A percentile compares a stretch with the other conserved stretches of the same genome.
Evolutionary conservation across 2,113 vertebrate species (phyloP).

Genomic region (Salvelinus namaycush): DNA sequence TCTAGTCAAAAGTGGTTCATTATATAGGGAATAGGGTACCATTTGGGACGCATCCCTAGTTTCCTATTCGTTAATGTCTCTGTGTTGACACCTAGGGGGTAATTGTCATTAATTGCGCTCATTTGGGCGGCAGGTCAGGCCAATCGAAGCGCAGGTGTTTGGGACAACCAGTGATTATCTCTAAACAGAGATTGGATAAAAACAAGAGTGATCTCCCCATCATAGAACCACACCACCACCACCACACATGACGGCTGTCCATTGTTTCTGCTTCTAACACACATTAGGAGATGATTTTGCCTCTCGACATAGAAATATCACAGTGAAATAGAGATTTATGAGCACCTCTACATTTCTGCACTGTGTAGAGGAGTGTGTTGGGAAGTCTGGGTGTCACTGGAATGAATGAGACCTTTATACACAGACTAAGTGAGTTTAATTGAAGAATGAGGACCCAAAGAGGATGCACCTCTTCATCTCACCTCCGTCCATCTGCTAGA

Average conservation of each 20-base stretch:
- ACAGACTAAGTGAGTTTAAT: slow-evolving; percentile 50
- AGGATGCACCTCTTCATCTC: slow-evolving; percentile 29
- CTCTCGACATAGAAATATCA: slow-evolving; percentile 25
- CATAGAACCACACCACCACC: slow-evolving; percentile 47
- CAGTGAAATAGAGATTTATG: slow-evolving; percentile 44
- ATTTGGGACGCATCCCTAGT: slow-evolving; percentile 2
- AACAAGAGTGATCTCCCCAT: slow-evolving; percentile 71
- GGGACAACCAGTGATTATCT: slow-evolving; percentile 76
- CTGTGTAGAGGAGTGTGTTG: slow-evolving; percentile 8
- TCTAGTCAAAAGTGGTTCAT: no score
- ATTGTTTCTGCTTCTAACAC: slow-evolving; percentile 75
- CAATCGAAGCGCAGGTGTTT: slow-evolving; percentile 81
- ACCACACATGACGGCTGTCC: slow-evolving; percentile 60
- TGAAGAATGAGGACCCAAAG: slow-evolving; percentile 40
- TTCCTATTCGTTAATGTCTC: slow-evolving; percentile 78
- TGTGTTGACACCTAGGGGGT: slow-evolving; percentile 80
- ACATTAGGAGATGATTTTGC: slow-evolving; percentile 73
- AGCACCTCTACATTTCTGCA: slow-evolving; percentile 57
- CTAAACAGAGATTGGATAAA: slow-evolving; percentile 55
- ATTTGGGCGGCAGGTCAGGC: slow-evolving; percentile 76
- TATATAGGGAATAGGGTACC: no score
- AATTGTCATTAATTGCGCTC: slow-evolving; percentile 86
- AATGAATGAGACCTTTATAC: slow-evolving; percentile 53
- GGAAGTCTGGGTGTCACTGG: slow-evolving; percentile 30
- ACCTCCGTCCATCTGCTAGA: slow-evolving; percentile 44